These are phyloP conservation scores for Piliocolobus tephrosceles DNA, from an alignment of 2,113 vertebrate species.

Conservation along the genomic window DNA sequence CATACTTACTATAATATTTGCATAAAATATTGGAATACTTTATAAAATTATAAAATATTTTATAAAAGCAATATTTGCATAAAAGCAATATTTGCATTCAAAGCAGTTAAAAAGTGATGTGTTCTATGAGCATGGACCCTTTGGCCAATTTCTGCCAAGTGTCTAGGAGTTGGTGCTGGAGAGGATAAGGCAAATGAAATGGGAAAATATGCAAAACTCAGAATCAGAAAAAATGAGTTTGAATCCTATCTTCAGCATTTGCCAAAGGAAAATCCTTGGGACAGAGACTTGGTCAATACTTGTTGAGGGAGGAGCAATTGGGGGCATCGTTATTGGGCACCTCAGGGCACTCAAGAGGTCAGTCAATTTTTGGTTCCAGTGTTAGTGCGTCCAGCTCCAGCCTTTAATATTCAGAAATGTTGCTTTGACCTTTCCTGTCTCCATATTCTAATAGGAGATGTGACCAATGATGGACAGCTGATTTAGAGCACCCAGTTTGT, in stretches of 20 bases:
- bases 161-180: background rate
- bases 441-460: background rate
- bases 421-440: background rate
- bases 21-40: too few species aligned
- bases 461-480: background rate
- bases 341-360: background rate
- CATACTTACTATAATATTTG: background rate
- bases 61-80: too few species aligned
- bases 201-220: background rate
- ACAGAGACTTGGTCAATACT: background rate
- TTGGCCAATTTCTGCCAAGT: background rate
- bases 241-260: background rate
- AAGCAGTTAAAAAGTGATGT: background rate
- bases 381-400: background rate
- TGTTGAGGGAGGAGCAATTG: background rate
- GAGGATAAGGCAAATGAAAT: background rate
- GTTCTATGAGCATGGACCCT: background rate
- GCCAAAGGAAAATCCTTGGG: background rate
- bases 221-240: background rate
- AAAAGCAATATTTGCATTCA: background rate
- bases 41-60: too few species aligned
- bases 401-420: background rate
- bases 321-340: background rate
- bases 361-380: background rate
- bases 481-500: constrained; percentile 22